Base-by-base conservation (phyloP, 2,113 vertebrate species). In the Emydocephalus ijimae region DNA sequence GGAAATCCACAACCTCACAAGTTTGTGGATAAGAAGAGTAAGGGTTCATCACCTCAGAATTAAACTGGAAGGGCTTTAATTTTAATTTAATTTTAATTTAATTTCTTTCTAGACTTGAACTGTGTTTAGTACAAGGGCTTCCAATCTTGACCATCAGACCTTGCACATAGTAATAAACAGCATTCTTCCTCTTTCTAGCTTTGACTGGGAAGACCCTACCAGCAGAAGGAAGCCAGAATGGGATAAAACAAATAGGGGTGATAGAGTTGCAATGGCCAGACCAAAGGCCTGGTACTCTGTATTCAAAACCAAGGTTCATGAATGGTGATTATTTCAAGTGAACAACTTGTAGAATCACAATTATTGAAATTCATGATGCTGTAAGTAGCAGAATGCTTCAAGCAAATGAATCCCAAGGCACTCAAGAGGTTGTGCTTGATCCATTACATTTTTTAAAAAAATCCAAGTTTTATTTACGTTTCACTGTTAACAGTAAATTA, bases 321-420 rank as follows among this genome's bases (percentile, higher is more conserved):
- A 69, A 86, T 50, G 29, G 21, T 87, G 74, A 54, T 55, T n/a
- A n/a, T 87, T 94, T 93, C 92, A 93, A 91, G 91, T 90, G 91
- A 92, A 92, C 92, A 21, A 56, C 87, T 89, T 55, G 74, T 57
- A 90, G 93, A 93, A 90, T 94, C 95, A 90, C 94, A 93, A 94
- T 74, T 90, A 93, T 95, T 95, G 95, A 95, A 91, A 90, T 29
- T 87, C 29, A 92, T 69, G 89, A 92, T 89, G 91, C 45, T 3
- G 0, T 10, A 55, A 94, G 95, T 93, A 95, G 92, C 81, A 94
- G 85, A 93, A 95, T 11, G 7, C 95, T 95, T 64, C 48, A 94
- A 81, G 90, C 93, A 96, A 93, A 92, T 95, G 81, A 96, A 94
- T 95, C 95, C 92, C 94, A 95, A 96, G 95, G 95, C 89, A 56